Base-by-base conservation (phyloP, 1,140 invertebrate species). In the Bilobella aurantiaca region DNA sequence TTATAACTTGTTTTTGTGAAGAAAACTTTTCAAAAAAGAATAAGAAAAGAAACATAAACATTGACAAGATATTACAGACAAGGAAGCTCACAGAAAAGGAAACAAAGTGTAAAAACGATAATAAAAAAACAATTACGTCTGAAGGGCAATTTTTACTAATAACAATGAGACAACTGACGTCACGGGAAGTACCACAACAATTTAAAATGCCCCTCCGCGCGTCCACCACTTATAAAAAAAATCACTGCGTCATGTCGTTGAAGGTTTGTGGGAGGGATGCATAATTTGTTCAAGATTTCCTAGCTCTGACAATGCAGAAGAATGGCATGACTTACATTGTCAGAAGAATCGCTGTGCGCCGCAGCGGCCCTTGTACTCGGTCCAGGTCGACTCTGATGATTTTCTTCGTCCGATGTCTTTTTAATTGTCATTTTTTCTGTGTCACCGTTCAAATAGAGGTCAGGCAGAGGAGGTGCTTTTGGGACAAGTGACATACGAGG, bases 391-490 rank as follows among this genome's bases (percentile, higher is more conserved):
- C 2, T 3, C 2, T 58, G 46, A 3, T 53, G n/a, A 49, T n/a
- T 14, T 12, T 28, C 42, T 29, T 21, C 32, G 42, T 8, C 29
- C 60, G 12, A 49, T 47, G 23, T 62, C 59, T 60, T 62, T 63
- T 42, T 68, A 68, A 32, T 56, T 67, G 62, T 63, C 28, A 67
- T 66, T 63, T 71, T 59, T 23, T 65, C 23, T 3, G 49, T 62
- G 18, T 37, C 31, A 31, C 18, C 23, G 37, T 28, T 29, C 32
- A 30, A n/a, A n/a, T 53, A 53, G 0, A 63, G 47, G 5, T 66
- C 65, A 8, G 67, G 49, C 12, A 57, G 53, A 1, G 64, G 21
- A 1, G 68, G 60, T 1, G 42, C 47, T 47, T 66, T 64, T 1
- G 30, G 18, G 23, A 42, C 5, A 29, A 34, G 27, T 32, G 62